Conservation (phyloP, 2,113 vertebrate genomes). For the Podarcis muralis region DNA sequence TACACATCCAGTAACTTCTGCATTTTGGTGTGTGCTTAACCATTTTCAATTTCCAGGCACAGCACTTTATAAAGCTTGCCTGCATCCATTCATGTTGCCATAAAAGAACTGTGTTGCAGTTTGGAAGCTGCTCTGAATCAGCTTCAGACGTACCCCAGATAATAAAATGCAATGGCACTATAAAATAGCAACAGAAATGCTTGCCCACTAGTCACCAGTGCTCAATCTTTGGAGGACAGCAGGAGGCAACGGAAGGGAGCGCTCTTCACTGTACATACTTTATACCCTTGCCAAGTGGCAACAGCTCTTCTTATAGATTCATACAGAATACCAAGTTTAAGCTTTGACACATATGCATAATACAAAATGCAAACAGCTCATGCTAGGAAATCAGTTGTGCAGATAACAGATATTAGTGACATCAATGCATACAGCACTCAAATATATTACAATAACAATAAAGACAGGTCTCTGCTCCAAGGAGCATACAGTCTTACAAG, state of each 20-base stretch:
- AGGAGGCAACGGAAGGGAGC: neutral
- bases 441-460: neutral
- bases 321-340: neutral
- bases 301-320: neutral
- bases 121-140: fast-evolving
- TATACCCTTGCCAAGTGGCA: neutral
- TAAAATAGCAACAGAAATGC: neutral
- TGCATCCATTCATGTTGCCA: neutral
- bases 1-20: neutral
- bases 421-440: neutral
- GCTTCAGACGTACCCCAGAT: neutral
- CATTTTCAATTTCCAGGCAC: neutral
- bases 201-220: neutral
- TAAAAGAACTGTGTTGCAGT: neutral
- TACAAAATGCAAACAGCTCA: neutral
- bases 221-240: neutral
- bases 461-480: neutral
- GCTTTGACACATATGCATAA: neutral
- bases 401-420: neutral
- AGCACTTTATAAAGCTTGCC: neutral
- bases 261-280: neutral
- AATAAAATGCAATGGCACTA: neutral
- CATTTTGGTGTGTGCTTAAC: fast-evolving
- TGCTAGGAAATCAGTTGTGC: neutral
- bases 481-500: neutral